Evolutionary conservation across 2,888 invertebrate species (phyloP), one percentile per base, ranked within the genome.

Genomic region (Brenthis ino): DNA sequence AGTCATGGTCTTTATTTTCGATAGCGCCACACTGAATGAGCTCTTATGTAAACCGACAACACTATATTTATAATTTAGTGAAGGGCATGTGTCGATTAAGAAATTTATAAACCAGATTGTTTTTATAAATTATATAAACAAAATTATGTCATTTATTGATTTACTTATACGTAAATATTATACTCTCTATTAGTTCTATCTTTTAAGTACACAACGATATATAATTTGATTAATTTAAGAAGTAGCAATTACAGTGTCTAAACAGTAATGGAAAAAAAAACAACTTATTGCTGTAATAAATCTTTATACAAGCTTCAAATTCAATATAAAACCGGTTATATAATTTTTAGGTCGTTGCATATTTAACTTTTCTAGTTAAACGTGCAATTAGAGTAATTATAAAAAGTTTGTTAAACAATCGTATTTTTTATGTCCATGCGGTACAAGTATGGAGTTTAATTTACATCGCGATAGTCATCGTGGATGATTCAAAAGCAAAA

Each of bases 51-150:
- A 68, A 68, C 64, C 63, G 57, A 64, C 63, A 80, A 74, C 77
- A 80, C 80, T 87, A 86, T 85, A 83, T 84, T 84, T 87, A 84
- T 79, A 74, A 64, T 51, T 56, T 80, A 83, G 85, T 71, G 83
- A 72, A 14, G 63, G 33, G 53, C 20, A 48, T n/a, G 60, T 50
- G 16, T 63, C 63, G 63, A 63, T 53, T 33, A 51, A 16, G 16
- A 33, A 53, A 43, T 11, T 8, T 43, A 43, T 11, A 43, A 43
- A 43, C 11, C 0, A 43, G 11, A 37, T 37, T 37, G 37, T 43
- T 43, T 8, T 43, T 43, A 43, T 43, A 43, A 37, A 37, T 37
- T 6, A 37, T 8, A 6, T 37, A 6, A 6, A 24, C 1, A 6
- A 6, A 33, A 28, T 28, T 28, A 33, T 28, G 2, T 6, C 55